Base-by-base conservation (phyloP, 2,797 vertebrate species). In the Labeo calbasu region DNA sequence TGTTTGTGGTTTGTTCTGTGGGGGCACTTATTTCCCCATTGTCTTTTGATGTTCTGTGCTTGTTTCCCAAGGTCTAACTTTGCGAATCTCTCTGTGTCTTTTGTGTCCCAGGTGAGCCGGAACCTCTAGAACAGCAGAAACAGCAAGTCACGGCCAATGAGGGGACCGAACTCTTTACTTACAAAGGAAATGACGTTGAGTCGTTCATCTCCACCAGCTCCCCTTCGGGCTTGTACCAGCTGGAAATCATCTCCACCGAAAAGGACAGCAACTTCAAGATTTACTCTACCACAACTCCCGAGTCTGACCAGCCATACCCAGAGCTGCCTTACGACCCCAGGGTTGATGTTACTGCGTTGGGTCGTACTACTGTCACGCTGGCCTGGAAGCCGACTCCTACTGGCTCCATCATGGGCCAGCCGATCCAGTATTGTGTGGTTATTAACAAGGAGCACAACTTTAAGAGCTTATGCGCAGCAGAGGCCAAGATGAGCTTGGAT, bases 391-490 rank as follows among this genome's bases (percentile, higher is more conserved):
- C 97, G 0, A 99, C 97, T 1, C 98, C 98, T 21, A 99, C 97
- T 0, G 94, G 96, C 70, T 95, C 95, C 0, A 82, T 97, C 69
- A 94, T 99, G 93, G 96, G 94, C 72, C 98, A 98, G 87, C 97
- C 98, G 0, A 94, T 98, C 53, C 96, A 97, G 85, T 99, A 99
- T 83, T 99, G 98, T 15, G 96, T 99, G 15, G 97, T 99, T 69
- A 95, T 99, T 92, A 99, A 96, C 92, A 98, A 97, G 79, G 97
- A 99, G 85, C 98, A 99, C 94, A 99, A 99, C 87, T 99, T 99
- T 90, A 99, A 99, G 92, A 99, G 98, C 83, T 96, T 99, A 87
- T 99, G 98, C 5, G 98, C 97, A 0, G 98, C 96, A 0, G 98
- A 99, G 89, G 96, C 97, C n/a, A 99, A 97, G 90, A 94, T 98